Conservation (phyloP, 2,113 vertebrate species). For the Nibea coibor region DNA sequence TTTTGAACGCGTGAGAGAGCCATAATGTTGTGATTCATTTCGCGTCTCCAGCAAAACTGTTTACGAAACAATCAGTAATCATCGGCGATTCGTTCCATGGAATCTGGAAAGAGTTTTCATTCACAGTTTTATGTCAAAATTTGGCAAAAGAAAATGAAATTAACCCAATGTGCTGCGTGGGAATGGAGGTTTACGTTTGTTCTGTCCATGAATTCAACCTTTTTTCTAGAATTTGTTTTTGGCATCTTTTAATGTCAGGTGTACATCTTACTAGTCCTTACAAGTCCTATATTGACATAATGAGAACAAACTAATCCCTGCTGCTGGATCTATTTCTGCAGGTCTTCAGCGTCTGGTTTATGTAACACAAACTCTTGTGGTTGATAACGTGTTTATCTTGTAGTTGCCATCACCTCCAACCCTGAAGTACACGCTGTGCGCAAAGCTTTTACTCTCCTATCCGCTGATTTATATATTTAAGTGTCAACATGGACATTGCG, state of each 20-base stretch:
- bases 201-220: neutral
- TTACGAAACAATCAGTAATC: conserved; percentile 42
- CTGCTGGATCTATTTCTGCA: neutral
- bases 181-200: neutral
- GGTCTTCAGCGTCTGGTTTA: neutral
- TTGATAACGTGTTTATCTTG: neutral
- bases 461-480: neutral
- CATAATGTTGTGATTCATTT: conserved; percentile 27
- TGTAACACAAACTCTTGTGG: neutral
- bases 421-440: neutral
- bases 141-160: neutral
- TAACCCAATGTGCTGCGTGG: neutral
- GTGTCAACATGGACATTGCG: neutral
- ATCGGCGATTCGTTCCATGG: conserved; percentile 22
- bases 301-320: neutral
- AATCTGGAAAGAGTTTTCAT: conserved; percentile 43
- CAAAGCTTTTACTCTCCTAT: neutral
- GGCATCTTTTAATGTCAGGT: neutral
- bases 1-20: conserved; percentile 30
- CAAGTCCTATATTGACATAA: neutral
- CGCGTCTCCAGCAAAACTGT: conserved; percentile 32
- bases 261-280: neutral
- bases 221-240: neutral
- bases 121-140: conserved; percentile 25
- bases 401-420: neutral